These are phyloP conservation scores for Orchesellides sinensis DNA, from an alignment of 2,888 invertebrate species.

Conservation along the genomic window DNA sequence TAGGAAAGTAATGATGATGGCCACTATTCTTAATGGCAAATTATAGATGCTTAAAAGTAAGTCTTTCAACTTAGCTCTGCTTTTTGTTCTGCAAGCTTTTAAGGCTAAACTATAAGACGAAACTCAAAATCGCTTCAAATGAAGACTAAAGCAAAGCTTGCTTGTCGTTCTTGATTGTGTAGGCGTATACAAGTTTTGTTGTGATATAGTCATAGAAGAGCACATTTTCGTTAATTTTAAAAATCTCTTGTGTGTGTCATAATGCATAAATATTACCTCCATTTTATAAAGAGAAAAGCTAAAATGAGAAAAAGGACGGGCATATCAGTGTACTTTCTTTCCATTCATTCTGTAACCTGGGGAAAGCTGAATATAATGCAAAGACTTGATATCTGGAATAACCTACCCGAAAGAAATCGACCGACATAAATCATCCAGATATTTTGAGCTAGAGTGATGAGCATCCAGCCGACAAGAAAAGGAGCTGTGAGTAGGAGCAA, in stretches of 20 bases:
- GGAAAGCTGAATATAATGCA: conserved; percentile 25
- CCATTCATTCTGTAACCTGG: conserved; percentile 27
- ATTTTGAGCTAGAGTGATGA: conserved; percentile 75
- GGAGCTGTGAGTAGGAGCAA: conserved; percentile 75
- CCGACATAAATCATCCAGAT: conserved; percentile 78
- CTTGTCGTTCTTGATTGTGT: conserved; percentile 13
- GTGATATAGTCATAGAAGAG: neutral
- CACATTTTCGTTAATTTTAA: neutral
- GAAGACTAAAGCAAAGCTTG: neutral
- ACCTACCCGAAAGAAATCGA: conserved; percentile 75
- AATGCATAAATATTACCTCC: neutral
- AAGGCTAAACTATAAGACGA: neutral
- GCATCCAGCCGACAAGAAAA: conserved; percentile 77
- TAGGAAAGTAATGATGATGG: conserved; percentile 22
- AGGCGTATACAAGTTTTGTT: conserved; percentile 27
- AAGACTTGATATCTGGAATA: conserved; percentile 33
- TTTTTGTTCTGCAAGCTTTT: no score
- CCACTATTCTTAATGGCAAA: conserved; percentile 43
- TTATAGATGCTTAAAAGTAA: conserved; percentile 23
- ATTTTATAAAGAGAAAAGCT: conserved; percentile 1
- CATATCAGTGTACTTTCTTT: conserved; percentile 33
- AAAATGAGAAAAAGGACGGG: conserved; percentile 48
- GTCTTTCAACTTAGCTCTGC: neutral
- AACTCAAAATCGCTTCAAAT: neutral
- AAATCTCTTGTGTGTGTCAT: neutral